Evolutionary conservation across 2,888 invertebrate genomes (phyloP), one percentile per base, ranked within the genome.

Genomic region (Napeogenes inachia): DNA sequence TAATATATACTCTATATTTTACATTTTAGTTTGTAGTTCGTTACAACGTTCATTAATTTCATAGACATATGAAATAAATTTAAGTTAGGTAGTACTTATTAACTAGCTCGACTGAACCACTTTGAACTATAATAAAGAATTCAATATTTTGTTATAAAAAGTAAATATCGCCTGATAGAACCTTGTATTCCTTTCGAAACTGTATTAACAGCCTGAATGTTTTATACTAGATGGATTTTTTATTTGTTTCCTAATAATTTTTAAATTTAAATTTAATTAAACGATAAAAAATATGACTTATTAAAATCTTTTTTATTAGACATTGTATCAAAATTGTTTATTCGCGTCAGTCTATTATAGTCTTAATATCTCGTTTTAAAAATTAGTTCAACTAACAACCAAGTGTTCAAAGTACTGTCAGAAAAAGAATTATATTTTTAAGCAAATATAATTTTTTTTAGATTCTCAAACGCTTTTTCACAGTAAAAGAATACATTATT

Each of bases 31-130:
- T 54, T 68, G 62, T 66, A 61, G 63, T 69, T 67, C 59, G 67
- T 66, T 64, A 68, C 61, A 66, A 66, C 68, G 71, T 76, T 78
- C 68, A 71, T 76, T 78, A 81, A 86, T 87, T 87, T 85, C 82
- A 82, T 80, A 76, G 56, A 57, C 50, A 79, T 75, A 74, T 80
- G 77, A 80, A 79, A 86, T 87, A 84, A 77, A 84, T 82, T 82
- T 84, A 74, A 82, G 77, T 75, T 53, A 57, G 38, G 21, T 46
- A 30, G 12, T 54, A 57, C 45, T 46, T n/a, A 56, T 56, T 33
- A 4, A 56, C 46, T 73, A 75, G 55, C 45, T 45, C 46, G 68
- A 70, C 56, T 32, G n/a, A 62, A n/a, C n/a, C 45, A 55, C 70
- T 65, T 81, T 82, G 82, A 78, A 82, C 68, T 63, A 72, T 71